A percentile compares a stretch with the other conserved stretches of the same genome.
Evolutionary conservation across 2,797 vertebrate species (phyloP).

Genomic region (Pangasius larnaudii): DNA sequence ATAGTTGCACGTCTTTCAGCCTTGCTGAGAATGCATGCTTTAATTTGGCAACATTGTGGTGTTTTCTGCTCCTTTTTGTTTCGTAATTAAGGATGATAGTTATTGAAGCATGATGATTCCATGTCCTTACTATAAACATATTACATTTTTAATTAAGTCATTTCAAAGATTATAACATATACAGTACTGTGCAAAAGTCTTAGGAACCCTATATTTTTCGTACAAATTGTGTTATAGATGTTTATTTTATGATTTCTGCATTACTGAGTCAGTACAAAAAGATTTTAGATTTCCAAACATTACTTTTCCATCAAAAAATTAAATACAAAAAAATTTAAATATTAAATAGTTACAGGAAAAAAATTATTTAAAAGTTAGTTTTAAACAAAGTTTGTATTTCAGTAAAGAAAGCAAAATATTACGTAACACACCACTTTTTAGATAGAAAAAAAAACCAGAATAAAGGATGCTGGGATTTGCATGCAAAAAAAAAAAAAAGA

Average conservation of each 20-base stretch:
- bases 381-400: no score
- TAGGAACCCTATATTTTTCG: neutral
- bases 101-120: neutral
- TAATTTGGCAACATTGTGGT: neutral
- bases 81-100: neutral
- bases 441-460: neutral
- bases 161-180: neutral
- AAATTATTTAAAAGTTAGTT: neutral
- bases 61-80: neutral
- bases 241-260: neutral
- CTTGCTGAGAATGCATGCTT: neutral
- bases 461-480: neutral
- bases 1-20: neutral
- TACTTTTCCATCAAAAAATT: neutral
- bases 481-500: neutral
- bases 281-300: neutral
- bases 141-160: neutral
- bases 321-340: no score
- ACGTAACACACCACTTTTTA: neutral
- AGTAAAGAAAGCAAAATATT: neutral
- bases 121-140: neutral
- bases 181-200: neutral
- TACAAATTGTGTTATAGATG: neutral
- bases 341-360: neutral
- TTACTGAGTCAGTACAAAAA: neutral